Evolutionary conservation across 1,140 invertebrate species (phyloP).

Genomic region (Camponotus vicinus): DNA sequence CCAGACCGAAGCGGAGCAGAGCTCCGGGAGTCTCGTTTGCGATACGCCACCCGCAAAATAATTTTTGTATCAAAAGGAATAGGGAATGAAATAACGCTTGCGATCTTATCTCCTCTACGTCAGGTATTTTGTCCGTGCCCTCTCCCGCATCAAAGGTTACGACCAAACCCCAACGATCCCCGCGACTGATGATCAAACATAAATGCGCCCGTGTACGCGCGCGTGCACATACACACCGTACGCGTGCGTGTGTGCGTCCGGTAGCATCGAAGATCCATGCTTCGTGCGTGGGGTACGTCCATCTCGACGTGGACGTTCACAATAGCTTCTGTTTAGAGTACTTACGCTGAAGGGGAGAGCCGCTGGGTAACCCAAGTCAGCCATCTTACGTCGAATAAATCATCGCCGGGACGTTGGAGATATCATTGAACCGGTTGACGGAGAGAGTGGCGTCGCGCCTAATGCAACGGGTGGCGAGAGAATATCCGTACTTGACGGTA

Average conservation of each 20-base stretch:
- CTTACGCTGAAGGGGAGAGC: slow-evolving; percentile 77
- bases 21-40: slow-evolving; percentile 57
- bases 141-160: slow-evolving; percentile 75
- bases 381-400: slow-evolving; percentile 86
- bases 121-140: slow-evolving; percentile 76
- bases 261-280: slow-evolving; percentile 68
- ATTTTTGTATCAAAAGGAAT: slow-evolving; percentile 76
- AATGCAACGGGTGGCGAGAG: slow-evolving; percentile 74
- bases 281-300: slow-evolving; percentile 83
- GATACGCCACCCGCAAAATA: slow-evolving; percentile 65
- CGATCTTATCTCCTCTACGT: slow-evolving; percentile 74
- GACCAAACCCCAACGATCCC: slow-evolving; percentile 70
- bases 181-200: slow-evolving; percentile 72
- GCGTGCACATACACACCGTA: slow-evolving; percentile 1
- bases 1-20: slow-evolving; percentile 63
- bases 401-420: slow-evolving; percentile 84
- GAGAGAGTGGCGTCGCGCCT: slow-evolving; percentile 69
- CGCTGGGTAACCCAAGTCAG: slow-evolving; percentile 83
- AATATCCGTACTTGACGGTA: slow-evolving; percentile 32
- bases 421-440: slow-evolving; percentile 85
- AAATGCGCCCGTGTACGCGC: slow-evolving; percentile 44
- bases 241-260: slow-evolving; percentile 20
- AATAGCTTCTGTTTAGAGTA: slow-evolving; percentile 86
- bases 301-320: slow-evolving; percentile 83
- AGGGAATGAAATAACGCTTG: slow-evolving; percentile 76